Evolutionary conservation across 2,888 invertebrate genomes (phyloP), one percentile per base, ranked within the genome.

Genomic region (Rhabditoides inermis): DNA sequence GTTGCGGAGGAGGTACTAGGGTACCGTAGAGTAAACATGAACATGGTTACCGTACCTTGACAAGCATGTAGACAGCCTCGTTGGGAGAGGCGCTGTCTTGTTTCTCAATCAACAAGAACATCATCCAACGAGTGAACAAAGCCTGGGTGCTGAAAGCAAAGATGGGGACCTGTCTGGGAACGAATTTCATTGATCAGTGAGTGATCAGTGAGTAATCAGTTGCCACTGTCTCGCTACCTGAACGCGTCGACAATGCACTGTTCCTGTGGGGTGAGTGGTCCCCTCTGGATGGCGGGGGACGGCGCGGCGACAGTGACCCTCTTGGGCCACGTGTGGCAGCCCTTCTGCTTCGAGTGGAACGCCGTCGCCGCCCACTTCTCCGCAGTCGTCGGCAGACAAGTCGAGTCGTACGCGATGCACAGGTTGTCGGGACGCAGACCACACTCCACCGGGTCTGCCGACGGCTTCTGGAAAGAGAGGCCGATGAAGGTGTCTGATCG

Each of bases 331-430:
- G 49, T 35, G 30, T 56, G 61, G 10, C 54, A 51, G 20, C 59
- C 65, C 20, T 51, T 44, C 20, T 51, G 51, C 42, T 54, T 62
- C 25, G 51, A 51, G 40, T 59, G 41, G 48, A 65, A 65, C 0
- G 55, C 36, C 22, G 51, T 56, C n/a, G 44, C 35, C 26, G 58
- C 55, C 65, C 65, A 65, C 45, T 62, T 62, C 36, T 56, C 42
- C 39, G 49, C 59, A 0, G 59, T 61, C 41, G 58, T 39, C 1
- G 65, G 65, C 0, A 65, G 50, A 42, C 55, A 59, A 15, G 49
- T 26, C 28, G 59, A 61, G 40, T 65, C 65, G 50, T 65, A 65
- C 6, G 52, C 61, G 41, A 51, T 48, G 45, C 56, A 60, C 23
- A 63, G 12, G 32, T 54, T 54, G 40, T 54, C 40, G 22, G n/a